Conservation (phyloP, 2,888 invertebrate species). For the Aphidius colemani region DNA sequence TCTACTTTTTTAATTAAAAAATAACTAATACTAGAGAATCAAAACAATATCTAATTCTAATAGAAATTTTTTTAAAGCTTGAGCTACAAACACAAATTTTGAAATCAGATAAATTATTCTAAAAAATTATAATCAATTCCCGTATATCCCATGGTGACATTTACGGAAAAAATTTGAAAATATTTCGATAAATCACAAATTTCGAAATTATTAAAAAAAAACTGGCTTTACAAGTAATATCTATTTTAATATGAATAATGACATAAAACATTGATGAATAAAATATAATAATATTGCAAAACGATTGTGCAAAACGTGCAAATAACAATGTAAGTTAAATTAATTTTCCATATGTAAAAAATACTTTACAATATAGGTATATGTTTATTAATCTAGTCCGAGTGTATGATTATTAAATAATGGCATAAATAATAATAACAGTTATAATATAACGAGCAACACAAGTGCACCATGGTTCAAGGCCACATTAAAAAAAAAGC, state of each 20-base stretch:
- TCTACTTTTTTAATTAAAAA: background rate
- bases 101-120: conserved; percentile 1
- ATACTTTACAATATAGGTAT: background rate
- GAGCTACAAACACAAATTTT: too few species aligned
- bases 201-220: too few species aligned
- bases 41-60: conserved; percentile 3
- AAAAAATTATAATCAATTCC: conserved; percentile 18
- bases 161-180: background rate
- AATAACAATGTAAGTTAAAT: conserved; percentile 46
- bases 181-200: too few species aligned
- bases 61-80: background rate
- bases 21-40: background rate
- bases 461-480: conserved; percentile 41
- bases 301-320: conserved; percentile 59
- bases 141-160: conserved; percentile 50
- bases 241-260: conserved; percentile 40
- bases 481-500: conserved; percentile 26
- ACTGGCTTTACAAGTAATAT: conserved; percentile 51
- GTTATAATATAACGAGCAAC: conserved; percentile 39
- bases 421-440: conserved; percentile 18
- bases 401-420: conserved; percentile 33
- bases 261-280: conserved; percentile 57
- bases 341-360: conserved; percentile 1
- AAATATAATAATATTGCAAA: conserved; percentile 44
- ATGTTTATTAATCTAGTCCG: conserved; percentile 20